A percentile compares a stretch with the other conserved stretches of the same genome.
Evolutionary conservation across 2,888 invertebrate genomes (phyloP).

Genomic region (Apoda limacodes): DNA sequence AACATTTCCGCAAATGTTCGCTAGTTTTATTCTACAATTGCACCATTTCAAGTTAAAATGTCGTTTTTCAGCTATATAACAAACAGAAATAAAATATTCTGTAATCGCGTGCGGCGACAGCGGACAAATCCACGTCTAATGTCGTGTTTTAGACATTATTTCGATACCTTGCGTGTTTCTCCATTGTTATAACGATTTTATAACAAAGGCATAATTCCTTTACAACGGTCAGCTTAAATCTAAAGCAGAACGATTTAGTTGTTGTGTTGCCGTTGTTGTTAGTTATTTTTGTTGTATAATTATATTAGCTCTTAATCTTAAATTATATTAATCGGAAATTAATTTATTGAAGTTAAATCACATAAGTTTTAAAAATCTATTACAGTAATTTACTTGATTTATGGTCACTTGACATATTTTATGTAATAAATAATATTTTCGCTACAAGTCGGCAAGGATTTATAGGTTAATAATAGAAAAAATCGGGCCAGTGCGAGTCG

Average conservation of each 20-base stretch:
- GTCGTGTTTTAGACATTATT: constrained; percentile 41
- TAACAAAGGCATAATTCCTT: constrained; percentile 54
- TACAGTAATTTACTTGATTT: too few species aligned
- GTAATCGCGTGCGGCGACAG: constrained; percentile 37
- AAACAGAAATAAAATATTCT: constrained; percentile 26
- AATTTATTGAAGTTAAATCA: too few species aligned
- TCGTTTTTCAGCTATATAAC: too few species aligned
- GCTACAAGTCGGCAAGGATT: too few species aligned
- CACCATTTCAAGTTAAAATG: too few species aligned
- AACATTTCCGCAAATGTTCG: too few species aligned
- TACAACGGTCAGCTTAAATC: constrained; percentile 37
- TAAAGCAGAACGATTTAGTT: neutral
- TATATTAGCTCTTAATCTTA: constrained; percentile 12
- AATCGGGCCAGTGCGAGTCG: too few species aligned
- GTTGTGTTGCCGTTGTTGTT: constrained; percentile 6
- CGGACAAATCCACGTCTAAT: constrained; percentile 30
- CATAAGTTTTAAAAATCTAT: too few species aligned
- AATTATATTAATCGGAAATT: constrained; percentile 9
- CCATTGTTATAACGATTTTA: constrained; percentile 53
- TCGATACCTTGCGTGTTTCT: constrained; percentile 56
- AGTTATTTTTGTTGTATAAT: constrained; percentile 25
- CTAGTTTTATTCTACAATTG: too few species aligned
- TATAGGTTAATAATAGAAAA: too few species aligned
- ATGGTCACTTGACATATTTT: too few species aligned
- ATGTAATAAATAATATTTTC: too few species aligned